phyloP scores from a whole-genome alignment of 2,888 invertebrate genomes.

The Platypus cylindrus region DNA sequence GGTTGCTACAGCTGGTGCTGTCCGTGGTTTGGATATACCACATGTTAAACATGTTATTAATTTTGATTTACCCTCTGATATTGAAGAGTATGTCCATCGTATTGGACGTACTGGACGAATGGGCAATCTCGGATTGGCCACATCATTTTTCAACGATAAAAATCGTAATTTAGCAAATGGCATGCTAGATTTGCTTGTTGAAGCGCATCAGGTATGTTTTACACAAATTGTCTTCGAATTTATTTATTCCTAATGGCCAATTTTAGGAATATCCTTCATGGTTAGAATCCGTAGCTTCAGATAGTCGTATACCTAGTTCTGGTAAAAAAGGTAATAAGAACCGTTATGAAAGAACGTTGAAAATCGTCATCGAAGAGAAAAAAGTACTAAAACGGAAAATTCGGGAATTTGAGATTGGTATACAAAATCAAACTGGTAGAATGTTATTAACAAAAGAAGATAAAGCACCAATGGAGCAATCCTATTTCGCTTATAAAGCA shows the following conservation, averaged over 20 bases:
- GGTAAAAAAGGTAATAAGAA: slow-evolving; percentile 38
- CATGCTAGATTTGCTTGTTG: slow-evolving; percentile 81
- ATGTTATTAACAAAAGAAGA: slow-evolving; percentile 82
- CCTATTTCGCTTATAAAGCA: slow-evolving; percentile 76
- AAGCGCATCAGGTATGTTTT: slow-evolving; percentile 72
- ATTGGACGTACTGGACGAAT: slow-evolving; percentile 56
- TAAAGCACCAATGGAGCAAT: slow-evolving; percentile 60
- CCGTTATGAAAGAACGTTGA: slow-evolving; percentile 40
- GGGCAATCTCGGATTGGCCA: slow-evolving; percentile 96
- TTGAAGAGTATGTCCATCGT: slow-evolving; percentile 97
- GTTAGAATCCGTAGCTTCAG: slow-evolving; percentile 56
- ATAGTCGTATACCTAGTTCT: slow-evolving; percentile 40
- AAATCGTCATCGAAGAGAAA: slow-evolving; percentile 63
- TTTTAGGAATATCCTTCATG: slow-evolving; percentile 73
- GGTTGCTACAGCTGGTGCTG: slow-evolving; percentile 96
- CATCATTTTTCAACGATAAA: slow-evolving; percentile 97
- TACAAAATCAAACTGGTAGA: slow-evolving; percentile 67
- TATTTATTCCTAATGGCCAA: background rate
- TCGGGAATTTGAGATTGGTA: slow-evolving; percentile 75
- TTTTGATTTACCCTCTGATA: slow-evolving; percentile 96
- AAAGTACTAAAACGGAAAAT: slow-evolving; percentile 65
- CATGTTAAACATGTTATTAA: slow-evolving; percentile 99
- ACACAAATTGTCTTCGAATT: background rate
- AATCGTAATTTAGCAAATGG: slow-evolving; percentile 92
- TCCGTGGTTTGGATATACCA: slow-evolving; percentile 95